Evolutionary conservation across 2,113 vertebrate genomes (phyloP), one percentile per base, ranked within the genome.

Genomic region (Anoura caudifer): DNA sequence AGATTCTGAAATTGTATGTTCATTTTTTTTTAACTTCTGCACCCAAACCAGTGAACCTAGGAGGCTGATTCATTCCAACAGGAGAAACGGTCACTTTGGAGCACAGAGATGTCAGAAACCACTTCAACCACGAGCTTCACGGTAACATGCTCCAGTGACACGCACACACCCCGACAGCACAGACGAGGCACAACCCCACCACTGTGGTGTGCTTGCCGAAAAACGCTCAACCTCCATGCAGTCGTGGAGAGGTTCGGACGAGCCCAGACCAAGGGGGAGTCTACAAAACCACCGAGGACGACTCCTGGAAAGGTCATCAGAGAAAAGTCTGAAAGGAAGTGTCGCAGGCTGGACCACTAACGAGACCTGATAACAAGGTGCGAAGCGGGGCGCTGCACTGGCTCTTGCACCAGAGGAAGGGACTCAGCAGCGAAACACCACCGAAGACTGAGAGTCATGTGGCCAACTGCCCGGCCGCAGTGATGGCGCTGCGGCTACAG

Each of bases 141-240:
- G 45, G 41, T 65, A 36, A 75, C 17, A 1, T 24, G 38, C 36
- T 19, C 31, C n/a, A 83, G 45, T 33, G 20, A 26, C 24, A 76
- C 59, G n/a, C 0, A 0, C 4, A 15, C 1, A 10, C 12, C 59
- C 89, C 28, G 3, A 12, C 0, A 6, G 59, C 8, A 1, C 56
- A 59, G 33, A 52, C 26, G 19, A 7, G 20, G 38, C 33, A 20
- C 31, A 19, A 45, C 4, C 14, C 63, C 82, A 52, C 26, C 33
- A 4, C 47, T 24, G 20, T 0, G 47, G 11, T 45, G 2, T 19
- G 72, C 54, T 15, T 19, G 24, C 38, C 83, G 38, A 20, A 76
- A 24, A 67, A 59, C 2, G 28, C 22, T 75, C 52, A 13, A 24
- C 70, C 28, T 77, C 77, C 31, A 31, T 9, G 56, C 54, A 47